These are phyloP conservation scores for Cryptoprocta ferox DNA, from an alignment of 2,797 vertebrate genomes.

Conservation along the genomic window DNA sequence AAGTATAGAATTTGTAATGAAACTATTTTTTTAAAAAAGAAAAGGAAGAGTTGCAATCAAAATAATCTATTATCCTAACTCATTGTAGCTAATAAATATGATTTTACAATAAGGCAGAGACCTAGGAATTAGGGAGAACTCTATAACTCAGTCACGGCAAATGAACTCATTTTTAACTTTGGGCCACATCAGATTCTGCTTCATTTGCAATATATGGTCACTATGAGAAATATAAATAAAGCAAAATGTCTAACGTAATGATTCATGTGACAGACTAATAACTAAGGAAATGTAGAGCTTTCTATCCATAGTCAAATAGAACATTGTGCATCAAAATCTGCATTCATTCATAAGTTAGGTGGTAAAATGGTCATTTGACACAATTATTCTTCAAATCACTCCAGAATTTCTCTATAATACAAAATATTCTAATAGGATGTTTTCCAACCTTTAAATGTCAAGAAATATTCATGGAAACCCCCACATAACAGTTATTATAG, in stretches of 20 bases:
- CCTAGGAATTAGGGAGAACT: background rate
- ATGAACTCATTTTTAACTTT: background rate
- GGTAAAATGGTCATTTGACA: background rate
- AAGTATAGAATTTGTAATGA: background rate
- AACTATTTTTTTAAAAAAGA: background rate
- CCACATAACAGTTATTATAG: background rate
- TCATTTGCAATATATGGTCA: background rate
- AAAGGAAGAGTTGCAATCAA: background rate
- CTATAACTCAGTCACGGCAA: background rate
- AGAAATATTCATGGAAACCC: background rate
- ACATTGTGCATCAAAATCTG: background rate
- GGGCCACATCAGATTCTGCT: background rate
- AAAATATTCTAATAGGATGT: background rate
- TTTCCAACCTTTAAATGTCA: background rate
- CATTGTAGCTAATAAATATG: background rate
- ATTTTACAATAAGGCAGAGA: background rate
- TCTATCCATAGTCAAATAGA: background rate
- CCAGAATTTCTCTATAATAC: background rate
- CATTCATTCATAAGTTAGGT: background rate
- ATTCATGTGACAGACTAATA: background rate
- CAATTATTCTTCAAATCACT: conserved; percentile 30
- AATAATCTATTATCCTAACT: background rate
- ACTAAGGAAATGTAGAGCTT: background rate
- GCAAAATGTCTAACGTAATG: background rate
- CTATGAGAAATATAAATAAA: conserved; percentile 18